Evolutionary conservation across 2,113 vertebrate species (phyloP), one percentile per base, ranked within the genome.

Genomic region (Micronycteris hirsuta): DNA sequence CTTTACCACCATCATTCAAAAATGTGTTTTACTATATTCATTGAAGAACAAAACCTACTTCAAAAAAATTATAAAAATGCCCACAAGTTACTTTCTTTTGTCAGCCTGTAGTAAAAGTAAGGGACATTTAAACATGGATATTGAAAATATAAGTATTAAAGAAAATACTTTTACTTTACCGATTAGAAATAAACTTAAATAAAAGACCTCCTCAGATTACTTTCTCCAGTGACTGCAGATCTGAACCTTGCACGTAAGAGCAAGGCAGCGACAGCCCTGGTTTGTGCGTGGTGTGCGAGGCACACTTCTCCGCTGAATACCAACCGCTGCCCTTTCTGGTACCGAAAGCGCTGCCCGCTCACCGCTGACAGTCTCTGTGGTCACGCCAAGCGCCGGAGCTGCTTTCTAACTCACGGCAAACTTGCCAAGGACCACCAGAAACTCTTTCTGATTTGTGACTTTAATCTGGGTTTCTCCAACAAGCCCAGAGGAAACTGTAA

Each of bases 251-350:
- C 26, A 14, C 6, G n/a, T 63, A 68, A 56, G 26, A 4, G 13
- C 0, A 4, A 43, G 3, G 71, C 3, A 7, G 10, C 0, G 45
- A 12, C 10, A 8, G 54, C 24, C 3, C n/a, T 6, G 43, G 13
- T 5, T 4, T 73, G 41, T 5, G 11, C 5, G 2, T 20, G n/a
- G 33, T 0, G 2, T 54, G 54, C 87, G 36, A 17, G 15, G 49
- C 4, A 10, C 52, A 10, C 52, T 4, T 12, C n/a, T 54, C 26
- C 0, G 0, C 2, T 14, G 33, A 36, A n/a, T 0, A 22, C 3
- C 5, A 28, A 26, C 5, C 3, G 4, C 4, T 1, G 26, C 33
- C 31, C 24, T 45, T 36, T 45, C 45, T 68, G 3, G 0, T 33
- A 24, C 28, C 26, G 22, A 4, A 1, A 52, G 8, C 2, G 4